phyloP scores from a whole-genome alignment of 2,113 vertebrate genomes.

The Calonectris borealis region DNA sequence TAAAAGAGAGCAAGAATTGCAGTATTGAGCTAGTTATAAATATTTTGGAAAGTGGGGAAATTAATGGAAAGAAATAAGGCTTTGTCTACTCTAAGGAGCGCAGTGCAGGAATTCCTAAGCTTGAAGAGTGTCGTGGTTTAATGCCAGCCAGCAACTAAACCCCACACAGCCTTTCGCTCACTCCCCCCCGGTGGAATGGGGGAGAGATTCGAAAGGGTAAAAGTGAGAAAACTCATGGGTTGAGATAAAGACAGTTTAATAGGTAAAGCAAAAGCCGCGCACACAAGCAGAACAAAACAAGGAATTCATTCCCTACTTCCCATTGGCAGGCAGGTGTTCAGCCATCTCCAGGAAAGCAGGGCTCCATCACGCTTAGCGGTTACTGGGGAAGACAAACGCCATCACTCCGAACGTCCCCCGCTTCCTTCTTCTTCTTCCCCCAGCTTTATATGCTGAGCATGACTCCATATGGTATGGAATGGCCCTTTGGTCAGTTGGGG shows the following conservation, averaged over 20 bases:
- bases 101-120: neutral
- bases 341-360: neutral
- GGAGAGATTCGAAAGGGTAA: neutral
- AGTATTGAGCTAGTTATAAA: neutral
- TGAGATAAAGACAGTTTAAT: neutral
- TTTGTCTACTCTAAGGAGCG: neutral
- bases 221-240: neutral
- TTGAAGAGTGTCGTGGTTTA: neutral
- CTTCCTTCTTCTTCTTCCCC: neutral
- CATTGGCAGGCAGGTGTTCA: neutral
- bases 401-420: neutral
- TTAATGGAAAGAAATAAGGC: neutral
- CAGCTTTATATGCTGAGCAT: neutral
- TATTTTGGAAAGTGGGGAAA: neutral
- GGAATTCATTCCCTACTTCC: neutral
- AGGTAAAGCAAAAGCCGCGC: neutral
- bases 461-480: neutral
- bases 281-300: neutral
- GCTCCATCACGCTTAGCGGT: fast-evolving
- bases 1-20: neutral
- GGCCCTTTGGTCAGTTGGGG: neutral
- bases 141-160: neutral
- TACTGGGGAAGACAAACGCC: neutral
- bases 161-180: fast-evolving
- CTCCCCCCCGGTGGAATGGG: fast-evolving